Percentiles rank a stretch among this genome's conserved stretches.
Evolutionary conservation across 2,113 vertebrate genomes (phyloP).

Genomic region (Otolemur garnettii): DNA sequence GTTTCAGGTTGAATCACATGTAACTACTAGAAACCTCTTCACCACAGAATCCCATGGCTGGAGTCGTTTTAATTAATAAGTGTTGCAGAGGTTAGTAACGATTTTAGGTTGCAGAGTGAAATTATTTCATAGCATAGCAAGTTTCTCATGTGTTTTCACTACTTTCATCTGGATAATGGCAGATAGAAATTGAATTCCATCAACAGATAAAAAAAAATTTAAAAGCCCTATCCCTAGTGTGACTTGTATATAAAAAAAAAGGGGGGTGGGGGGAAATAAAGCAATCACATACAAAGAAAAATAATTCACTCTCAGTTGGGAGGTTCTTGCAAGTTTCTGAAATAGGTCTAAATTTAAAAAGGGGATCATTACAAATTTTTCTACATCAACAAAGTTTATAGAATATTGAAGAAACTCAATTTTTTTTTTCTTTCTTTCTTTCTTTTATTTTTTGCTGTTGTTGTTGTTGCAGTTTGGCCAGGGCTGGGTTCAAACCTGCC

Average conservation of each 20-base stretch:
- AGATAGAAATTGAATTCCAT: conserved; percentile 75
- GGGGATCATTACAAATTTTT: background rate
- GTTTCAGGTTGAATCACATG: conserved; percentile 86
- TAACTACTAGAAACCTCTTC: conserved; percentile 86
- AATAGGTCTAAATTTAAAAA: conserved; percentile 41
- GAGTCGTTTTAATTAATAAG: conserved; percentile 88
- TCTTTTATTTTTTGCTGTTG: too few species aligned
- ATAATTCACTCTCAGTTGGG: background rate
- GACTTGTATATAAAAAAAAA: background rate
- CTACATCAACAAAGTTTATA: background rate
- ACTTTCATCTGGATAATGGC: conserved; percentile 79
- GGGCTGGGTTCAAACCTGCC: too few species aligned
- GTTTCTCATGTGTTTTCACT: conserved; percentile 80
- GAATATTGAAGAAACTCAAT: background rate
- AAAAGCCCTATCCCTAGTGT: conserved; percentile 64
- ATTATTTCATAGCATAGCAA: conserved; percentile 83
- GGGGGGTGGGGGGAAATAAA: background rate
- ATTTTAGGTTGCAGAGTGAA: conserved; percentile 86
- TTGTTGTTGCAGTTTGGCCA: too few species aligned
- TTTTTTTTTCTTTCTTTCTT: background rate
- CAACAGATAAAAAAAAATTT: conserved; percentile 49
- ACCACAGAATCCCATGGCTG: conserved; percentile 85
- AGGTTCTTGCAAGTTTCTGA: conserved; percentile 36
- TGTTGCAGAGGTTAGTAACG: conserved; percentile 86
- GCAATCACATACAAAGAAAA: background rate